phyloP scores from a whole-genome alignment of 2,797 vertebrate species.

The Urocyon cinereoargenteus region DNA sequence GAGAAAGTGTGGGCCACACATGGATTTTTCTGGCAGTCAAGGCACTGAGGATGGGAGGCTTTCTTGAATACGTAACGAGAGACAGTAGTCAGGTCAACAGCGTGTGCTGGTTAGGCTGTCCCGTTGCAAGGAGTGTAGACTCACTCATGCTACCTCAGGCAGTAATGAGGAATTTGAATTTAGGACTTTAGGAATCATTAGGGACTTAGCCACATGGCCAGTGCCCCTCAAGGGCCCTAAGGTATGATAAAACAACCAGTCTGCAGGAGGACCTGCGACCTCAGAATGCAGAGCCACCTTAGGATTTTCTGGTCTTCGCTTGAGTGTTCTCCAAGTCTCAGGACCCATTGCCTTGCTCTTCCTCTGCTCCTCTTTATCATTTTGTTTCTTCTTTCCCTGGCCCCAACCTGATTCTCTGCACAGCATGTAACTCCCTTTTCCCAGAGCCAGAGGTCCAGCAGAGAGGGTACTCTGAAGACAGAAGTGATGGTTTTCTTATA shows the following conservation, averaged over 20 bases:
- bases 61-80: not conserved
- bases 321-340: not conserved
- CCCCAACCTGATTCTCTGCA: not conserved
- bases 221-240: not conserved
- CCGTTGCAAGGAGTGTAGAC: not conserved
- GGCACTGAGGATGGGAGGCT: not conserved
- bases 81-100: not conserved
- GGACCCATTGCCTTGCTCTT: rapidly evolving
- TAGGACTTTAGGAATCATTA: not conserved
- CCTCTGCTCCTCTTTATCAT: not conserved
- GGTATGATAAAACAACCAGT: not conserved
- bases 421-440: not conserved
- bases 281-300: not conserved
- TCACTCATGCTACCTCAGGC: too few relatives aligned
- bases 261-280: not conserved
- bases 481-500: not conserved
- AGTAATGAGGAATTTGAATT: not conserved
- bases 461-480: not conserved
- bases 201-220: not conserved
- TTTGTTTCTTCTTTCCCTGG: not conserved
- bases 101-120: not conserved
- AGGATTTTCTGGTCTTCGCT: not conserved
- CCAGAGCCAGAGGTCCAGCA: not conserved
- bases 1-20: not conserved
- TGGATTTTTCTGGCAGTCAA: not conserved